Conservation (phyloP, 1,140 invertebrate species). For the Drosophila bipectinata region DNA sequence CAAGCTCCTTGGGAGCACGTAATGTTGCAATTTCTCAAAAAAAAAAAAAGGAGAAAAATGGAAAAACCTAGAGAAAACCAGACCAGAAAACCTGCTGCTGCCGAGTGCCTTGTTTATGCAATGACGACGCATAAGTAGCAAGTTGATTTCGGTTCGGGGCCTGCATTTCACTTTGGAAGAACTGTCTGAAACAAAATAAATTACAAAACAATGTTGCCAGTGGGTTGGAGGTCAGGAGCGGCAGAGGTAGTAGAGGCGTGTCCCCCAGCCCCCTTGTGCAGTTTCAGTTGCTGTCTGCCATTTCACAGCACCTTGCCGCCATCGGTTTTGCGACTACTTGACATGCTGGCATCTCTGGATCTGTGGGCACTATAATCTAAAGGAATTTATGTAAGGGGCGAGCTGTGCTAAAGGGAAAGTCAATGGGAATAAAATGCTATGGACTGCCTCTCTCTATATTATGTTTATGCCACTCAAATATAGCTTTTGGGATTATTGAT, state of each 20-base stretch:
- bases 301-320: conserved; percentile 60
- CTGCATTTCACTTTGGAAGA: conserved; percentile 50
- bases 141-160: conserved; percentile 46
- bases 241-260: background rate
- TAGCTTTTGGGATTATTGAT: conserved; percentile 50
- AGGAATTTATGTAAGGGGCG: conserved; percentile 41
- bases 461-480: conserved; percentile 68
- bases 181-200: conserved; percentile 80
- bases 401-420: background rate
- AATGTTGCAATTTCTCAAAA: conserved; percentile 71
- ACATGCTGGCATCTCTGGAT: conserved; percentile 72
- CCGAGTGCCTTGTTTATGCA: conserved; percentile 56
- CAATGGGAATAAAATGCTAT: conserved; percentile 25
- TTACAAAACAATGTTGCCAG: conserved; percentile 76
- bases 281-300: conserved; percentile 49
- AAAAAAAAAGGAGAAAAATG: conserved; percentile 1
- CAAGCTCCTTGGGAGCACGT: conserved; percentile 48
- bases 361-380: conserved; percentile 70
- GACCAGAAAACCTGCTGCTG: conserved; percentile 23
- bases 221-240: background rate
- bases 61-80: conserved; percentile 17
- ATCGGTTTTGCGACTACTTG: conserved; percentile 47
- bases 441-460: conserved; percentile 50
- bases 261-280: conserved; percentile 20
- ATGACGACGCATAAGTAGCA: conserved; percentile 78